Evolutionary conservation across 2,113 vertebrate genomes (phyloP), one percentile per base, ranked within the genome.

Genomic region (Antechinus flavipes): DNA sequence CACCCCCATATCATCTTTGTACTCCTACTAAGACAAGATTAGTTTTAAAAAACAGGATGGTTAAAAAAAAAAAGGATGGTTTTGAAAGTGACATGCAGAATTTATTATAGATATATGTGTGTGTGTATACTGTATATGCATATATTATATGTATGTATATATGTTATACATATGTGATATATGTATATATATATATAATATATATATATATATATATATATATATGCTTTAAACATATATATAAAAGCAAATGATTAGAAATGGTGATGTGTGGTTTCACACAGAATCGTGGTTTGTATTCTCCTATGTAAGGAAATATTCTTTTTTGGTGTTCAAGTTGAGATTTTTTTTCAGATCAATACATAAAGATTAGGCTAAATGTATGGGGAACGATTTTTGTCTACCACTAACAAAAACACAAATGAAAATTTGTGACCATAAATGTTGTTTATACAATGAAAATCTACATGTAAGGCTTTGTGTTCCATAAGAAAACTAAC

Each of bases 371-470:
- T 52, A 90, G 50, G 24, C 10, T 42, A 50, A 90, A 52, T 25
- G 25, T 93, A 42, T n/a, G 19, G 24, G 11, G n/a, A 12, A 46
- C 52, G 53, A 30, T 93, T 91, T 58, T 54, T 42, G 91, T 76
- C 6, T 91, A 27, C 54, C 27, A 27, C 90, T 96, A 58, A 94
- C 94, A 96, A 96, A 92, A 94, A 46, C 10, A 54, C 1, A n/a
- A n/a, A n/a, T n/a, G n/a, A n/a, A n/a, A n/a, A 95, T 95, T 97
- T 94, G 93, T 96, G 52, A 97, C 42, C 3, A 91, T 93, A 95
- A 96, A 89, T 30, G 84, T 2, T 58, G 35, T 25, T 94, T 8
- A 94, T 16, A 52, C 1, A 95, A 91, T 3, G 12, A 61, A 96
- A 94, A 92, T 96, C 42, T 89, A 3, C 84, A 92, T 92, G 90